Conservation (phyloP, 2,888 invertebrate species). For the Perizoma affinitatum region DNA sequence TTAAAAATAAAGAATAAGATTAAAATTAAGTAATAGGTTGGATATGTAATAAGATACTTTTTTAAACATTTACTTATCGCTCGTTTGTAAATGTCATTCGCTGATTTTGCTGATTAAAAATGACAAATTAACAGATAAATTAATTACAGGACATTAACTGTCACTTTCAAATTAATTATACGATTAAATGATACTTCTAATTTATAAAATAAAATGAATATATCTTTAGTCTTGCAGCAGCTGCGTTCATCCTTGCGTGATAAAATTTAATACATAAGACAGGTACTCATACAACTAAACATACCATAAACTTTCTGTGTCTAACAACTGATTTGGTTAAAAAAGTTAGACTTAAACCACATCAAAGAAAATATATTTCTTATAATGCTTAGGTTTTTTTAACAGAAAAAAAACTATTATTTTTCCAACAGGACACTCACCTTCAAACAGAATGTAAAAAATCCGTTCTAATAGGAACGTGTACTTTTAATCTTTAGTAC, state of each 20-base stretch:
- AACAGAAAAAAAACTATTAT: background rate
- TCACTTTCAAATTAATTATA: too few species aligned
- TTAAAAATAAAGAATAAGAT: too few species aligned
- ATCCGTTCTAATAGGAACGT: conserved; percentile 68
- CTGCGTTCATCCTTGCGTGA: conserved; percentile 60
- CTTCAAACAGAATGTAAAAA: conserved; percentile 38
- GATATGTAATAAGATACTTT: too few species aligned
- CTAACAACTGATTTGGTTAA: too few species aligned
- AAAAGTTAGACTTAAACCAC: too few species aligned
- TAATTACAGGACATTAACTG: too few species aligned
- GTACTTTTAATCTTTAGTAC: conserved; percentile 68
- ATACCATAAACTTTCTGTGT: too few species aligned
- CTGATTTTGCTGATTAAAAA: conserved; percentile 2
- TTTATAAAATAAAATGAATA: conserved; percentile 36
- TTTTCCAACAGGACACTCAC: background rate
- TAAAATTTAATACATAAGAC: conserved; percentile 45
- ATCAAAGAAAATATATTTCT: background rate
- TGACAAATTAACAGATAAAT: background rate
- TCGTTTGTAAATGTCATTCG: background rate
- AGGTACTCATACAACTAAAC: conserved; percentile 47
- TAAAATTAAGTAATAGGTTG: too few species aligned
- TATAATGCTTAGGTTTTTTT: background rate
- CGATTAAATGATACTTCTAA: background rate
- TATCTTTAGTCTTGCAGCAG: conserved; percentile 47
- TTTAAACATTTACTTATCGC: too few species aligned